Percentiles rank a stretch among this genome's conserved stretches.
phyloP scores from a whole-genome alignment of 1,140 invertebrate genomes.

The Chironomus striatipennis region DNA sequence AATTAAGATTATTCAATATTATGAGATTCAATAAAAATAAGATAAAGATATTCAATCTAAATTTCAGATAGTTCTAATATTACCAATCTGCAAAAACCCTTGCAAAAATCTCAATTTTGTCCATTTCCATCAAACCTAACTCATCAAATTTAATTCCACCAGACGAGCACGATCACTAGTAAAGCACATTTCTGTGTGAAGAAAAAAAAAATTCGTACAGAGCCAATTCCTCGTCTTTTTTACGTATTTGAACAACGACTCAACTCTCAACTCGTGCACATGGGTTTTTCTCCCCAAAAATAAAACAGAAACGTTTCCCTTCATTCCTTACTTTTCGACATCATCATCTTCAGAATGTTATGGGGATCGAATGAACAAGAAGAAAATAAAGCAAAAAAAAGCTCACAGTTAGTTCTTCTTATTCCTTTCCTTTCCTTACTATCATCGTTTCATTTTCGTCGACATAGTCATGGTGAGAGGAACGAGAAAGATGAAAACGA shows the following conservation, averaged over 20 bases:
- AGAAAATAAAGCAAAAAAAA: background rate
- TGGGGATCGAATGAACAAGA: background rate
- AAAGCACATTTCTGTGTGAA: background rate
- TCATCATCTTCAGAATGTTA: background rate
- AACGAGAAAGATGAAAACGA: background rate
- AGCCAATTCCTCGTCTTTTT: background rate
- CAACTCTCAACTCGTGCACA: background rate
- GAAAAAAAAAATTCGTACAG: background rate
- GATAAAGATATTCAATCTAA: no score
- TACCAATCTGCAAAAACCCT: no score
- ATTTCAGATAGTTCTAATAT: no score
- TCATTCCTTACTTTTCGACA: background rate
- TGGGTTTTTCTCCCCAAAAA: background rate
- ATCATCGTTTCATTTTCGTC: background rate
- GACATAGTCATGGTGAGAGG: background rate
- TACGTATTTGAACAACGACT: constrained; percentile 12
- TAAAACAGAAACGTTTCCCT: no score
- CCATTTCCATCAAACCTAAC: no score
- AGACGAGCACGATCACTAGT: no score
- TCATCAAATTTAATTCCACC: no score
- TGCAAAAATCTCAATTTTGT: no score
- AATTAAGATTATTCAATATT: no score
- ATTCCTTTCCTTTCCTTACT: background rate
- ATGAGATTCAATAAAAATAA: no score
- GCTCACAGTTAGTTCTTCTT: constrained; percentile 22